A percentile compares a stretch with the other conserved stretches of the same genome.
Evolutionary conservation across 2,888 invertebrate genomes (phyloP).

Genomic region (Watsonalla cultraria): DNA sequence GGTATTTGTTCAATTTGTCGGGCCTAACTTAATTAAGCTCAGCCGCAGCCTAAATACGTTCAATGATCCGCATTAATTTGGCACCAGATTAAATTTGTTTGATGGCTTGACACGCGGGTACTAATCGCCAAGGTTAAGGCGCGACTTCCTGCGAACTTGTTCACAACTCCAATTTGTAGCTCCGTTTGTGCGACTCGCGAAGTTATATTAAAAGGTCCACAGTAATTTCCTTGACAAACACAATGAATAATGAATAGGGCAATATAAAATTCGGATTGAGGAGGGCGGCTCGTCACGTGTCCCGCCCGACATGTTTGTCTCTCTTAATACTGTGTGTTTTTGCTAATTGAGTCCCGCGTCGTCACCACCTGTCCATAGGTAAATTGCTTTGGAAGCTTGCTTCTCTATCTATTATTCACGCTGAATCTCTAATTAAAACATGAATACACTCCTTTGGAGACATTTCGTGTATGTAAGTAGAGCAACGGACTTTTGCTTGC

Average conservation of each 20-base stretch:
- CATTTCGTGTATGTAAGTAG: not conserved
- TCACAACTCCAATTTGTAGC: conserved; percentile 68
- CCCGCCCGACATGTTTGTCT: conserved; percentile 68
- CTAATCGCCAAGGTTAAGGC: conserved; percentile 63
- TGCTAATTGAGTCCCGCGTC: conserved; percentile 72
- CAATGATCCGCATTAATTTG: conserved; percentile 58
- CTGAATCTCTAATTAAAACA: conserved; percentile 53
- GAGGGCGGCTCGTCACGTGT: conserved; percentile 62
- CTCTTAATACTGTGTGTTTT: conserved; percentile 76
- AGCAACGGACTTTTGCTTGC: conserved; percentile 31
- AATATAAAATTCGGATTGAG: conserved; percentile 76
- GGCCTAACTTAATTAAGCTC: conserved; percentile 8
- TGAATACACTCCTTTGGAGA: conserved; percentile 11
- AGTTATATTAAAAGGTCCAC: conserved; percentile 78
- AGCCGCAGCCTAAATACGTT: conserved; percentile 18
- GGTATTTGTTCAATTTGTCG: conserved; percentile 1
- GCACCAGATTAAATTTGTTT: conserved; percentile 61
- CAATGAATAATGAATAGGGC: conserved; percentile 72
- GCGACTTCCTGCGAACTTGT: conserved; percentile 54
- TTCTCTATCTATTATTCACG: conserved; percentile 59
- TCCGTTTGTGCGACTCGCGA: conserved; percentile 59
- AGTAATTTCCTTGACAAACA: conserved; percentile 76
- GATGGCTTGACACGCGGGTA: conserved; percentile 52
- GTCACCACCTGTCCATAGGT: conserved; percentile 47
- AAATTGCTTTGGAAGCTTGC: conserved; percentile 27